phyloP scores from a whole-genome alignment of 2,113 vertebrate genomes.

The Lutjanus erythropterus region DNA sequence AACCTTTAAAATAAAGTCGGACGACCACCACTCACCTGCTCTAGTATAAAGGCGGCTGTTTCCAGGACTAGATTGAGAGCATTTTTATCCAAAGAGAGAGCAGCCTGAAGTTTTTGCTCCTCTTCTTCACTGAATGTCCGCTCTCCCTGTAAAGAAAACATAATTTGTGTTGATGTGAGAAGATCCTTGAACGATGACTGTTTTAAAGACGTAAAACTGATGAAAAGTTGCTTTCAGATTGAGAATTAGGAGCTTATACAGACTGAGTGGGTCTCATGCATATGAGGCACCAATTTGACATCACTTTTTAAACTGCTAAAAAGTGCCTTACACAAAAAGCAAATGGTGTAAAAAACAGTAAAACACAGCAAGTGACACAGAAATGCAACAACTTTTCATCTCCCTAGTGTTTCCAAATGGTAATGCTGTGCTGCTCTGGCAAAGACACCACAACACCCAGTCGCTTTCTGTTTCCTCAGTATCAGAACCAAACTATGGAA shows the following conservation, averaged over 20 bases:
- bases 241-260: background rate
- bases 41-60: conserved; percentile 91
- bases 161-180: background rate
- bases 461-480: no score
- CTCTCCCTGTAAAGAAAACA: conserved; percentile 85
- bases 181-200: background rate
- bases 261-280: background rate
- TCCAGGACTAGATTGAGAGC: conserved; percentile 93
- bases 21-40: conserved; percentile 86
- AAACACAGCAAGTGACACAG: background rate
- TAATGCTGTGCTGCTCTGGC: no score
- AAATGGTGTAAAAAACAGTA: background rate
- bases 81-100: conserved; percentile 92
- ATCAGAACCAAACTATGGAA: no score
- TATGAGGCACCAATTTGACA: no score
- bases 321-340: background rate
- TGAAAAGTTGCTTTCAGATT: background rate
- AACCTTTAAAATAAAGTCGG: background rate
- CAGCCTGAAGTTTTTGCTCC: conserved; percentile 93
- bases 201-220: background rate
- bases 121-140: conserved; percentile 95
- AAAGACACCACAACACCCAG: no score
- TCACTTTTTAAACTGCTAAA: no score
- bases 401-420: no score
- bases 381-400: no score